Base-by-base conservation (phyloP, 1,140 invertebrate species). In the Drosophila fuyamai region DNA sequence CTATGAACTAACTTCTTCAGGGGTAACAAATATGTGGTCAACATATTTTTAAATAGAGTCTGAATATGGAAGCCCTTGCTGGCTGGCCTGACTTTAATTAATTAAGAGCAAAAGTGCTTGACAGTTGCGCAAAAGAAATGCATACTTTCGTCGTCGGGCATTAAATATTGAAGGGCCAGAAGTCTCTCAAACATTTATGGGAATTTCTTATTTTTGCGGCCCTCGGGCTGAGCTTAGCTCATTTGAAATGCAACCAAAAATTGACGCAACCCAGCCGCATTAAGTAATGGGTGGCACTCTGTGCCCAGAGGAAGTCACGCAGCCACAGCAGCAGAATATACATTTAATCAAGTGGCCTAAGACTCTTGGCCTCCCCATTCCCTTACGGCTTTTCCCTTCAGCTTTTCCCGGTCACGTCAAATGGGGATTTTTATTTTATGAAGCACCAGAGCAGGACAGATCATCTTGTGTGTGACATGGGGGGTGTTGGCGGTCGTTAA, bases 201-300 rank as follows among this genome's bases (percentile, higher is more conserved):
- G 36, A 36, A 36, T 71, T 58, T 43, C 43, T 29, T 57, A 53
- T 67, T 56, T 62, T 40, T 50, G 10, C n/a, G 61, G 51, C 53
- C 50, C 60, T n/a, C 29, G 4, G 29, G 44, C 51, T 47, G 35
- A 57, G 62, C 70, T 63, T 35, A 55, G 40, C 76, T 86, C 83
- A 86, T 86, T 86, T 79, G 14, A 76, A 86, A 86, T 86, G 83
- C 79, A 86, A 76, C 82, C 82, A 68, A 79, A 85, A 86, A 86
- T 86, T 86, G 70, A 82, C 85, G 82, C 83, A 77, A 47, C 80
- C 55, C 10, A 63, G 67, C 38, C 58, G 76, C 79, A 88, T 86
- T 86, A 86, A 60, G 79, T 79, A 86, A 86, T 86, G 75, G 82
- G 68, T 73, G 72, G 57, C 57, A 53, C 48, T 68, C 46, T n/a